phyloP scores from a whole-genome alignment of 2,797 vertebrate genomes.

The Enteromius argenteus region DNA sequence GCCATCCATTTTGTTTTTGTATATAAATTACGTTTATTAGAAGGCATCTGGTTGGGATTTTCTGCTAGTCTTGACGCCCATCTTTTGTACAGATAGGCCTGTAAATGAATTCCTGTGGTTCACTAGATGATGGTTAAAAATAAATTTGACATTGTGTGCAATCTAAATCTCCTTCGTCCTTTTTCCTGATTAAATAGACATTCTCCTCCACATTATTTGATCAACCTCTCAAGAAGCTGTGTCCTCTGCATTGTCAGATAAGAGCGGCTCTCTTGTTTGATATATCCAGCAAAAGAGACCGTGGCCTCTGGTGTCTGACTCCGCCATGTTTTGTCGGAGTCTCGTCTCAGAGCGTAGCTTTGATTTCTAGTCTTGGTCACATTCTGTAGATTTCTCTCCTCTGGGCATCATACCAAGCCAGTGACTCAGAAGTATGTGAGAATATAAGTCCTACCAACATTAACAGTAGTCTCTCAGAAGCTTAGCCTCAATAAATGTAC shows the following conservation, averaged over 20 bases:
- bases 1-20: background rate
- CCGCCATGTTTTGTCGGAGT: conserved; percentile 72
- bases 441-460: conserved; percentile 23
- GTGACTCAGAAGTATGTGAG: conserved; percentile 55
- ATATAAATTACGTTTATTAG: conserved; percentile 3
- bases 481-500: conserved; percentile 55
- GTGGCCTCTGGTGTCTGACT: conserved; percentile 69
- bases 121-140: conserved; percentile 1
- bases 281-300: conserved; percentile 59
- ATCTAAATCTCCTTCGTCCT: conserved; percentile 28
- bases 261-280: conserved; percentile 68
- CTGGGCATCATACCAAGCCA: conserved; percentile 52
- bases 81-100: conserved; percentile 34
- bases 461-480: conserved; percentile 56
- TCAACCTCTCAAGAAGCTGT: conserved; percentile 61
- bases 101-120: conserved; percentile 26
- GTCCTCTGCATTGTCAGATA: conserved; percentile 68
- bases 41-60: conserved; percentile 27
- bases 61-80: background rate
- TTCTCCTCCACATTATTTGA: conserved; percentile 14
- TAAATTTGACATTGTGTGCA: conserved; percentile 31
- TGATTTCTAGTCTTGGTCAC: conserved; percentile 65
- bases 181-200: conserved; percentile 15
- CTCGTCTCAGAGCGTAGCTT: conserved; percentile 62
- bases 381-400: conserved; percentile 61